phyloP scores from a whole-genome alignment of 53 echinoderm and acorn worm genomes.

The Paelopatides confundens region DNA sequence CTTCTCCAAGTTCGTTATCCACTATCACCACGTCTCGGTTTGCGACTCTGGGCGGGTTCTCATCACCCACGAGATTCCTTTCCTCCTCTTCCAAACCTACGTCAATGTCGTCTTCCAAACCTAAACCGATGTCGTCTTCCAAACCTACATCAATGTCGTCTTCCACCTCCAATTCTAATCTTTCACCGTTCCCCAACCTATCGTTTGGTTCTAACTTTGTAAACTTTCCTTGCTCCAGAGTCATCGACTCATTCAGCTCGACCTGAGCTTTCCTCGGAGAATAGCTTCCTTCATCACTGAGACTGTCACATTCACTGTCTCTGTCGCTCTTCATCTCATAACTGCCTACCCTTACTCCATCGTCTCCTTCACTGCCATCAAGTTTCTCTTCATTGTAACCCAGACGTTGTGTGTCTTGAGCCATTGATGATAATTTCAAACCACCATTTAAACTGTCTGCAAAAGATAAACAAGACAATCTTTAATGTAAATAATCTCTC shows the following conservation, averaged over 20 bases:
- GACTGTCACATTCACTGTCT: constrained; percentile 88
- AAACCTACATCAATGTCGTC: constrained; percentile 11
- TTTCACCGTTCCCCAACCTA: constrained; percentile 30
- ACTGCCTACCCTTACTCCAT: constrained; percentile 75
- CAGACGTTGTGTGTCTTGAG: constrained; percentile 33
- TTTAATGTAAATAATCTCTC: not conserved
- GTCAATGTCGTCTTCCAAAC: not conserved
- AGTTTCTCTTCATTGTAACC: constrained; percentile 81
- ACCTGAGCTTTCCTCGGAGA: constrained; percentile 78
- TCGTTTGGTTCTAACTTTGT: constrained; percentile 44
- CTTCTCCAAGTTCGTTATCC: constrained; percentile 83
- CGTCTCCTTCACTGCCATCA: constrained; percentile 93
- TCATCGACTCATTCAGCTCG: constrained; percentile 51
- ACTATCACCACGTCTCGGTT: constrained; percentile 33
- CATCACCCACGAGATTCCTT: constrained; percentile 35
- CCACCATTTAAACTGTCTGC: constrained; percentile 35
- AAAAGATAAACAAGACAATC: not conserved
- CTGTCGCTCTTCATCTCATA: constrained; percentile 87
- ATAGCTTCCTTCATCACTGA: constrained; percentile 93
- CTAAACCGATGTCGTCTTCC: not conserved
- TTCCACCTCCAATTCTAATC: constrained; percentile 28
- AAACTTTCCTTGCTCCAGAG: constrained; percentile 85
- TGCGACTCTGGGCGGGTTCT: constrained; percentile 16
- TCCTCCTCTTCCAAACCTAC: constrained; percentile 10
- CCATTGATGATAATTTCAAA: constrained; percentile 12